Evolutionary conservation across 2,113 vertebrate genomes (phyloP).

Genomic region (Xenopus tropicalis): DNA sequence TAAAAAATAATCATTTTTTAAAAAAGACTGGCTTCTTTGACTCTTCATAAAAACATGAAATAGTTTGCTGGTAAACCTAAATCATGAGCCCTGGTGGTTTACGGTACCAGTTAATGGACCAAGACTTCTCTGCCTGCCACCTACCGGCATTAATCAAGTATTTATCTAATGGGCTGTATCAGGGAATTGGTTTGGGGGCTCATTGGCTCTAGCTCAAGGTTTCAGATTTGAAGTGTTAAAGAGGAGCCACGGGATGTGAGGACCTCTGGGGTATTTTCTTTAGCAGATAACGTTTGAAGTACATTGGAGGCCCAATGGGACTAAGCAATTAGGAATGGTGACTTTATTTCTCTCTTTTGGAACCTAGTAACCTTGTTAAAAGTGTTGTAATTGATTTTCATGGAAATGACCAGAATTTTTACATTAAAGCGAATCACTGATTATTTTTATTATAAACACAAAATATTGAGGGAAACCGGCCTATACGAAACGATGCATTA

Average conservation of each 20-base stretch:
- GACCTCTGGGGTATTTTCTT: constrained; percentile 12
- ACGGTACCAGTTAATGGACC: constrained; percentile 27
- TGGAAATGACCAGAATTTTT: too few relatives aligned
- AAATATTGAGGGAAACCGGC: too few relatives aligned
- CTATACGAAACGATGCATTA: too few relatives aligned
- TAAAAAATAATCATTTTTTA: too few relatives aligned
- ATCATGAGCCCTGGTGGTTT: not conserved
- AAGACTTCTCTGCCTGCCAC: constrained; percentile 10
- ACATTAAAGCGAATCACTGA: too few relatives aligned
- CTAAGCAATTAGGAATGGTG: not conserved
- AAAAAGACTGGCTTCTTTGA: too few relatives aligned
- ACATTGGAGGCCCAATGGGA: not conserved
- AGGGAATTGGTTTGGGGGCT: constrained; percentile 30
- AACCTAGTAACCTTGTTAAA: not conserved
- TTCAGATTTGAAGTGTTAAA: constrained; percentile 5
- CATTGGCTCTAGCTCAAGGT: constrained; percentile 35
- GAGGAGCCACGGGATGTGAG: constrained; percentile 10
- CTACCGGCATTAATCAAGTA: constrained; percentile 24
- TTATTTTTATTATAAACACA: too few relatives aligned
- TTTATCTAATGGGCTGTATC: constrained; percentile 38
- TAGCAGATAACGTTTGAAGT: not conserved
- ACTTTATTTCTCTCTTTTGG: not conserved
- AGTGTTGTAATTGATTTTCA: too few relatives aligned
- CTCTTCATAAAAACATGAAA: too few relatives aligned
- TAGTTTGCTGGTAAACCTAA: not conserved